Evolutionary conservation across 2,888 invertebrate genomes (phyloP).

Genomic region (Orthosia gracilis): DNA sequence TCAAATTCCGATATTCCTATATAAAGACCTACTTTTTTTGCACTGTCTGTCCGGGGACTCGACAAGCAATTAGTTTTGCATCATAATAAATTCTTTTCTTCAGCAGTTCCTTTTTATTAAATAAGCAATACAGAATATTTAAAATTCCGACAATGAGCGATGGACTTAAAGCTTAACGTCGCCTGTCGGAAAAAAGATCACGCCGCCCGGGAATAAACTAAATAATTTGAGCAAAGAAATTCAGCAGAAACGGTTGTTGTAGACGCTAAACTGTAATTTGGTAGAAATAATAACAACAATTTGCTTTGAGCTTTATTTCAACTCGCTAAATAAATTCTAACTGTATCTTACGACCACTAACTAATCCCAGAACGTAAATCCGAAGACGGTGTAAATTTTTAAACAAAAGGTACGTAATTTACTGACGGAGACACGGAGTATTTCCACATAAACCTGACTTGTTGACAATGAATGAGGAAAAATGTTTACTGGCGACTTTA

Average conservation of each 20-base stretch:
- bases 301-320: constrained; percentile 73
- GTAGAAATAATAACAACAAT: constrained; percentile 78
- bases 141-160: constrained; percentile 67
- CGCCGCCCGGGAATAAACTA: constrained; percentile 69
- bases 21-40: constrained; percentile 33
- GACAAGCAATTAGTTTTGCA: constrained; percentile 52
- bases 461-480: constrained; percentile 34
- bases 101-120: constrained; percentile 46
- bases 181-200: constrained; percentile 60
- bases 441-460: constrained; percentile 34
- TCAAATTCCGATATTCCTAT: constrained; percentile 27
- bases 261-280: constrained; percentile 77
- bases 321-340: constrained; percentile 72
- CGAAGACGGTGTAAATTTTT: constrained; percentile 45
- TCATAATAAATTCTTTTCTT: constrained; percentile 50
- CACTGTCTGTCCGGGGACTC: constrained; percentile 13
- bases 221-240: constrained; percentile 78
- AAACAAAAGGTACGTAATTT: constrained; percentile 49
- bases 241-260: constrained; percentile 70
- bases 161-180: constrained; percentile 52
- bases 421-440: constrained; percentile 15
- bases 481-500: constrained; percentile 40
- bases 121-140: constrained; percentile 59
- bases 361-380: constrained; percentile 57
- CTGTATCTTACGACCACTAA: constrained; percentile 64